These are phyloP conservation scores for Falco punctatus DNA, from an alignment of 2,113 vertebrate species.

Conservation along the genomic window DNA sequence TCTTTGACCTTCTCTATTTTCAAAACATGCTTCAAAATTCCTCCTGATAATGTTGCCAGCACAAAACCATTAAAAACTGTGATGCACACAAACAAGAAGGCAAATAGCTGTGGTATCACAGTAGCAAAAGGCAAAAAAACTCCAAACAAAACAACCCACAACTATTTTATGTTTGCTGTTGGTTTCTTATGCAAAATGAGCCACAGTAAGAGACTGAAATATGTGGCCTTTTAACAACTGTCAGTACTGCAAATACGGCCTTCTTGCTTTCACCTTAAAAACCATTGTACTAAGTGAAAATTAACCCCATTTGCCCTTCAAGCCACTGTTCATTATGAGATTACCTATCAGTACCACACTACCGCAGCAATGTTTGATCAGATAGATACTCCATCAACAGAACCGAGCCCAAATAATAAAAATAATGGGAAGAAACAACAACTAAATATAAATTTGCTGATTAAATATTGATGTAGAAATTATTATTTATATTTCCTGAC, in stretches of 20 bases:
- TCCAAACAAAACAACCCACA: neutral
- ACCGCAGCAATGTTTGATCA: neutral
- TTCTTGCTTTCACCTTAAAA: neutral
- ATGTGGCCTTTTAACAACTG: neutral
- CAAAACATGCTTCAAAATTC: neutral
- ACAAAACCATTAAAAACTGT: neutral
- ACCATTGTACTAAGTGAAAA: neutral
- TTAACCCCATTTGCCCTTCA: conserved; percentile 30
- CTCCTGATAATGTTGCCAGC: neutral
- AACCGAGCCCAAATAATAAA: conserved; percentile 13
- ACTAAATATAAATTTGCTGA: conserved; percentile 41
- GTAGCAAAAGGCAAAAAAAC: neutral
- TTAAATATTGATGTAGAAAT: conserved; percentile 63
- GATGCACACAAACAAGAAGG: neutral
- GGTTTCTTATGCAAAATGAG: neutral
- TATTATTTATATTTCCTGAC: conserved; percentile 52
- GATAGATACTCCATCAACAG: neutral
- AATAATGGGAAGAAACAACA: conserved; percentile 39
- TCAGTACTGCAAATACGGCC: neutral
- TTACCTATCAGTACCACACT: neutral
- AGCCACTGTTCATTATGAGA: neutral
- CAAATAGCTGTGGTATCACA: neutral
- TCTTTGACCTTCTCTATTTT: conserved; percentile 43
- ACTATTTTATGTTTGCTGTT: neutral
- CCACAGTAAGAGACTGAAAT: neutral